These are phyloP conservation scores for Drosophila mayri DNA, from an alignment of 1,140 invertebrate species.

Conservation along the genomic window DNA sequence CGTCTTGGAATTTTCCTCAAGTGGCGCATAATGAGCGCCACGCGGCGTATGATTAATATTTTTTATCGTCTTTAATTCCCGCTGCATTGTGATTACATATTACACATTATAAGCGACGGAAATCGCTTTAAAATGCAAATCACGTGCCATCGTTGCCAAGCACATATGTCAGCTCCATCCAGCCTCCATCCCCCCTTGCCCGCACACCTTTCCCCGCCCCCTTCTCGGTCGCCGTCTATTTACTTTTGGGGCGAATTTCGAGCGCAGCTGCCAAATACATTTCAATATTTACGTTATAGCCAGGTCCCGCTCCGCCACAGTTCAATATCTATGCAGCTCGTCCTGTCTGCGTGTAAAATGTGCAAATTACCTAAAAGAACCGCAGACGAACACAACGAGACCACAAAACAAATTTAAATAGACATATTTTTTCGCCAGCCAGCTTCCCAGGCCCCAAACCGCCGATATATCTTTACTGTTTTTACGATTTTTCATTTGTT, in stretches of 20 bases:
- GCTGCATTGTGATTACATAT: slow-evolving; percentile 77
- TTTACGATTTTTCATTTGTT: slow-evolving; percentile 63
- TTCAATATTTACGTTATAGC: slow-evolving; percentile 83
- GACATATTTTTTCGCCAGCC: slow-evolving; percentile 76
- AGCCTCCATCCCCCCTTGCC: background rate
- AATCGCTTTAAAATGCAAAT: slow-evolving; percentile 79
- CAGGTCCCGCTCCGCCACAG: slow-evolving; percentile 1
- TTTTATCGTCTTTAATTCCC: slow-evolving; percentile 71
- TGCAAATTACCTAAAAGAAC: slow-evolving; percentile 84
- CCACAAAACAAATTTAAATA: slow-evolving; percentile 84
- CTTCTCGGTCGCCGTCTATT: slow-evolving; percentile 49
- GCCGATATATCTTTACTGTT: slow-evolving; percentile 50
- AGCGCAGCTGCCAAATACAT: slow-evolving; percentile 81
- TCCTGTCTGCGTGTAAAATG: slow-evolving; percentile 79
- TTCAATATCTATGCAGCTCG: slow-evolving; percentile 56
- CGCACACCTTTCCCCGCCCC: background rate
- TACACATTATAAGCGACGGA: slow-evolving; percentile 57
- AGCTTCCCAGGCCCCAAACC: slow-evolving; percentile 30
- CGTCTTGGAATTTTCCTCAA: slow-evolving; percentile 62
- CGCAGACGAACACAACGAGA: slow-evolving; percentile 83
- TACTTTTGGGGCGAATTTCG: slow-evolving; percentile 73
- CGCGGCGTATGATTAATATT: slow-evolving; percentile 83
- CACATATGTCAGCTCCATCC: slow-evolving; percentile 55
- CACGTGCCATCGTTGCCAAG: slow-evolving; percentile 57
- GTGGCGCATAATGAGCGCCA: slow-evolving; percentile 80